Conservation (phyloP, 2,113 vertebrate species). For the Labeo rohita region DNA sequence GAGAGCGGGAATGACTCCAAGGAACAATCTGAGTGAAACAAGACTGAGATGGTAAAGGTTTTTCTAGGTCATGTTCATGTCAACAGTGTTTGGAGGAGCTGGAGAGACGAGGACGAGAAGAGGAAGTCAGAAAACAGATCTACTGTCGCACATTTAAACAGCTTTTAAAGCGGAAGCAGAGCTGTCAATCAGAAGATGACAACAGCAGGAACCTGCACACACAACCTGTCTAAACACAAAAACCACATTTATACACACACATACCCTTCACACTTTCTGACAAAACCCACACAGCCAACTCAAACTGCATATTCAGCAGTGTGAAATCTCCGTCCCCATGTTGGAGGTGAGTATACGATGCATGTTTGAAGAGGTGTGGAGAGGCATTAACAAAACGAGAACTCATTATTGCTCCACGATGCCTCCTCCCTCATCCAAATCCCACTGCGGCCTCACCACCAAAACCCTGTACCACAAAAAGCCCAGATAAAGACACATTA, state of each 20-base stretch:
- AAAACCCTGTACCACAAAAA: slow-evolving; percentile 41
- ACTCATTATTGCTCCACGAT: slow-evolving; percentile 12
- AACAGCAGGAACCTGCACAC: not conserved
- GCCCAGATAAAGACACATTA: slow-evolving; percentile 60
- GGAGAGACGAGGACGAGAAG: slow-evolving; percentile 15
- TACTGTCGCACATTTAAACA: slow-evolving; percentile 13
- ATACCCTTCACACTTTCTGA: slow-evolving; percentile 12
- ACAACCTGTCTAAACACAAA: slow-evolving; percentile 10
- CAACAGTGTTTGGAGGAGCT: slow-evolving; percentile 36
- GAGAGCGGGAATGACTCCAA: slow-evolving; percentile 11
- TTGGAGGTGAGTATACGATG: slow-evolving; percentile 24
- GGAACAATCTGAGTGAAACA: slow-evolving; percentile 42
- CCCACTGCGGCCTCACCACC: slow-evolving; percentile 35
- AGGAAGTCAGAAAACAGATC: not conserved
- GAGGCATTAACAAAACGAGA: slow-evolving; percentile 32
- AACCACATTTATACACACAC: slow-evolving; percentile 5
- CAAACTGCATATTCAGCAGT: slow-evolving; percentile 37
- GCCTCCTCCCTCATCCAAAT: slow-evolving; percentile 41
- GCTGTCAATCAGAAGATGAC: not conserved
- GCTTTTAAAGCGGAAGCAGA: slow-evolving; percentile 2
- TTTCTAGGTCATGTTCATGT: slow-evolving; percentile 65
- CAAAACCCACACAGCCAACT: not conserved
- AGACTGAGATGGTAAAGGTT: slow-evolving; percentile 54
- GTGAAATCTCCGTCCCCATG: not conserved
- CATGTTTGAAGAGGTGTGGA: slow-evolving; percentile 30